Evolutionary conservation across 2,113 vertebrate species (phyloP).

Genomic region (Zosterops hypoxanthus): DNA sequence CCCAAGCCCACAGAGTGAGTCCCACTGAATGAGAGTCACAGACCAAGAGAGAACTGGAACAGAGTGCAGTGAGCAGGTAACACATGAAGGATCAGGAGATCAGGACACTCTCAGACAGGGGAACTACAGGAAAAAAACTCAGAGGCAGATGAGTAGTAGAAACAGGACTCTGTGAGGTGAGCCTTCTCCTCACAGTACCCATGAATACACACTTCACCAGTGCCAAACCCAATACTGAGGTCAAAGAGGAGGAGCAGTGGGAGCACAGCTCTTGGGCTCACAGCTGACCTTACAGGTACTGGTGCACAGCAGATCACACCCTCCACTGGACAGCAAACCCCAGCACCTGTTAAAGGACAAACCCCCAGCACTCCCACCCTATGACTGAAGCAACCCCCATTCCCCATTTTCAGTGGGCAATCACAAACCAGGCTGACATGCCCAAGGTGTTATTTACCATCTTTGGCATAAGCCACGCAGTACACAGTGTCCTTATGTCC

Average conservation of each 20-base stretch:
- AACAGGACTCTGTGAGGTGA: neutral
- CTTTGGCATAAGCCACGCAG: conserved; percentile 96
- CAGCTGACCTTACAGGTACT: neutral
- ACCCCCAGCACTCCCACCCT: rapidly evolving
- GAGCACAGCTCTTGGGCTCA: neutral
- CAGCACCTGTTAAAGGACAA: neutral
- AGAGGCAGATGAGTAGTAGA: neutral
- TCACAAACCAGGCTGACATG: neutral
- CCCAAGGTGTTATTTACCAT: conserved; percentile 78
- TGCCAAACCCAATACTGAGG: neutral
- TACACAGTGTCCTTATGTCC: conserved; percentile 96
- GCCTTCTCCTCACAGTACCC: rapidly evolving
- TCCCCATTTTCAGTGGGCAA: neutral
- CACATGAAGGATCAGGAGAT: rapidly evolving
- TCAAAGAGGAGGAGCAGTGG: neutral
- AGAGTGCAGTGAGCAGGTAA: neutral
- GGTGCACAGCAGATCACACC: neutral
- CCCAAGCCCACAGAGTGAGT: neutral
- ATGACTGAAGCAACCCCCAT: rapidly evolving
- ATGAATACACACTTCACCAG: neutral
- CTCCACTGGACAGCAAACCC: neutral
- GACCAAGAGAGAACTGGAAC: neutral
- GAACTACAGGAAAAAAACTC: neutral
- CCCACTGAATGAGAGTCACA: rapidly evolving
- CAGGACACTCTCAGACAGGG: neutral